Conservation (phyloP, 2,113 vertebrate species). For the Thamnaconus septentrionalis region DNA sequence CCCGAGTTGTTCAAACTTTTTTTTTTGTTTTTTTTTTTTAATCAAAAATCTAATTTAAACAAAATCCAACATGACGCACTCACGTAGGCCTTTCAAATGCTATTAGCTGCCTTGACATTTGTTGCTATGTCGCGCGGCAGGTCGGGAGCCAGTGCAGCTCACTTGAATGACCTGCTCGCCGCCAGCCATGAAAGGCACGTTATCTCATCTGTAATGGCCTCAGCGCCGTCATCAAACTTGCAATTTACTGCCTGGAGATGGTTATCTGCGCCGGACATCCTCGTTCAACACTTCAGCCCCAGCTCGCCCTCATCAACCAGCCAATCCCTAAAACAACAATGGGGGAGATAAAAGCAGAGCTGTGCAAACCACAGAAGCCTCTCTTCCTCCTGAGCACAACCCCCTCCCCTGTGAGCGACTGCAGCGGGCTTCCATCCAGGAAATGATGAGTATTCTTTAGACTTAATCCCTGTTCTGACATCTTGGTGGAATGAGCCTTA, state of each 20-base stretch:
- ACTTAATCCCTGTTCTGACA: constrained; percentile 59
- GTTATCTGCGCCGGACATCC: constrained; percentile 68
- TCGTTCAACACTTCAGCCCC: constrained; percentile 57
- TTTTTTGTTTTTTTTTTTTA: no score
- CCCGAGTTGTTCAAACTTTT: no score
- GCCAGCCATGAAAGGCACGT: constrained; percentile 12
- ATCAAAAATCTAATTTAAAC: no score
- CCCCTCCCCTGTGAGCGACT: constrained; percentile 59
- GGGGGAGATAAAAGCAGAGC: constrained; percentile 65
- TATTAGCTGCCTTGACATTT: no score
- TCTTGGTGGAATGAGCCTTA: constrained; percentile 45
- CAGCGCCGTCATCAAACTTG: constrained; percentile 39
- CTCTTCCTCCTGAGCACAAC: constrained; percentile 71
- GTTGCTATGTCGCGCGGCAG: no score
- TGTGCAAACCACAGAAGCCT: constrained; percentile 68
- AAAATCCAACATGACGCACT: no score
- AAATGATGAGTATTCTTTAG: constrained; percentile 67
- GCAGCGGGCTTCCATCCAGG: constrained; percentile 66
- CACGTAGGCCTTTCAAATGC: no score
- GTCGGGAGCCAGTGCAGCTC: no score
- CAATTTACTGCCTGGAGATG: constrained; percentile 55
- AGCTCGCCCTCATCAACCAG: constrained; percentile 51
- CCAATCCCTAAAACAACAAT: constrained; percentile 69
- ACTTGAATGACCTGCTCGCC: neutral
- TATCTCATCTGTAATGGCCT: constrained; percentile 28